These are phyloP conservation scores for Paramisgurnus dabryanus DNA, from an alignment of 2,113 vertebrate genomes.

Conservation along the genomic window DNA sequence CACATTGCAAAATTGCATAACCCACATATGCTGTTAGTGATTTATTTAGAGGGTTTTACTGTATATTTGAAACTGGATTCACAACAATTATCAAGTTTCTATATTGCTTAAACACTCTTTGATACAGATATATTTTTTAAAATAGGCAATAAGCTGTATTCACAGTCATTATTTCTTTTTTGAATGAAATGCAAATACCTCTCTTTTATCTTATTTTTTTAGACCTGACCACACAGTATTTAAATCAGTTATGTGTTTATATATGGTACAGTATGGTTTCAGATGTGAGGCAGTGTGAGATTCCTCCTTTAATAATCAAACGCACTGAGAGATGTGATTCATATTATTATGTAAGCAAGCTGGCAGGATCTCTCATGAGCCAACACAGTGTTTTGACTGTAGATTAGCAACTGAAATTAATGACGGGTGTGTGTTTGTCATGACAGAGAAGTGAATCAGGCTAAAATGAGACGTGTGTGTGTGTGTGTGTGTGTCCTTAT, in stretches of 20 bases:
- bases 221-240: background rate
- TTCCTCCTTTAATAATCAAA: background rate
- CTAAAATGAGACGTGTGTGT: background rate
- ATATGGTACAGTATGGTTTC: background rate
- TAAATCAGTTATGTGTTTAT: background rate
- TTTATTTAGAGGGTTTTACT: too few species aligned
- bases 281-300: background rate
- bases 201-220: background rate
- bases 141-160: too few species aligned
- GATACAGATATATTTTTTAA: too few species aligned
- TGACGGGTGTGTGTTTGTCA: background rate
- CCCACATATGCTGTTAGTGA: too few species aligned
- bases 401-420: conserved; percentile 3
- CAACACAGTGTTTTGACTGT: background rate
- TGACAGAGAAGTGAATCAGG: background rate
- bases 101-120: too few species aligned
- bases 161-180: too few species aligned
- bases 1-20: too few species aligned
- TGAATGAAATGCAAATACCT: too few species aligned
- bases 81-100: too few species aligned
- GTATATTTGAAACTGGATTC: too few species aligned
- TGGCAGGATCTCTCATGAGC: background rate
- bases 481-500: too few species aligned
- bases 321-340: conserved; percentile 13
- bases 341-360: conserved; percentile 15